Percentiles rank a stretch among this genome's conserved stretches.
phyloP scores from a whole-genome alignment of 2,888 invertebrate genomes.

The Diplolepis rosae region DNA sequence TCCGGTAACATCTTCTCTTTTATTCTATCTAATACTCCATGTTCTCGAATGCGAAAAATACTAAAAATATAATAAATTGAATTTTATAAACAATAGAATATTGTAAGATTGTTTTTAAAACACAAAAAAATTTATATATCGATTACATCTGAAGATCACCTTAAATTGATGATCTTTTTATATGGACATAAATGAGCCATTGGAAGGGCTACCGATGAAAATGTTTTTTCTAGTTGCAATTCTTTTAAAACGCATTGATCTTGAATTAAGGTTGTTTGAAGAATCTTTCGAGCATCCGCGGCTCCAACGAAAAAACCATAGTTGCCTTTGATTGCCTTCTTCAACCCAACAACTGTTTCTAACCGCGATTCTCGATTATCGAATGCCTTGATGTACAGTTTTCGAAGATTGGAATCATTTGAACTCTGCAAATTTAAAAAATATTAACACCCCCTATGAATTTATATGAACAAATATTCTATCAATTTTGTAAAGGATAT shows the following conservation, averaged over 20 bases:
- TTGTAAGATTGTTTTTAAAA: too few species aligned
- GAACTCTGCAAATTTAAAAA: constrained; percentile 42
- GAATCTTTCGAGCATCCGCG: constrained; percentile 76
- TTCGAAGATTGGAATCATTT: constrained; percentile 72
- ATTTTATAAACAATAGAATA: too few species aligned
- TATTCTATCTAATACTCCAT: constrained; percentile 68
- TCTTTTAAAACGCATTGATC: constrained; percentile 76
- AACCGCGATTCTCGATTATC: constrained; percentile 65
- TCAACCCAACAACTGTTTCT: constrained; percentile 73
- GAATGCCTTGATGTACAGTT: constrained; percentile 74
- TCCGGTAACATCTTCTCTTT: constrained; percentile 70
- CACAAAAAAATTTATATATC: too few species aligned
- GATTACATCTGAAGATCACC: too few species aligned
- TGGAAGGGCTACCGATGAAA: constrained; percentile 77
- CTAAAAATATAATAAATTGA: constrained; percentile 52
- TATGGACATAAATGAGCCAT: constrained; percentile 77
- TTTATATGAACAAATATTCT: too few species aligned
- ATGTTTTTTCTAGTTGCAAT: constrained; percentile 76
- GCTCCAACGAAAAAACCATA: constrained; percentile 81
- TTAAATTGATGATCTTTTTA: constrained; percentile 76
- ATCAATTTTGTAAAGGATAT: too few species aligned
- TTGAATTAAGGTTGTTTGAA: constrained; percentile 69
- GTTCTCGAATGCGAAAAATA: constrained; percentile 70
- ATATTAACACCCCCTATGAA: too few species aligned
- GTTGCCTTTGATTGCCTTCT: constrained; percentile 75